These are phyloP conservation scores for Florisuga fusca DNA, from an alignment of 2,797 vertebrate species.

Conservation along the genomic window DNA sequence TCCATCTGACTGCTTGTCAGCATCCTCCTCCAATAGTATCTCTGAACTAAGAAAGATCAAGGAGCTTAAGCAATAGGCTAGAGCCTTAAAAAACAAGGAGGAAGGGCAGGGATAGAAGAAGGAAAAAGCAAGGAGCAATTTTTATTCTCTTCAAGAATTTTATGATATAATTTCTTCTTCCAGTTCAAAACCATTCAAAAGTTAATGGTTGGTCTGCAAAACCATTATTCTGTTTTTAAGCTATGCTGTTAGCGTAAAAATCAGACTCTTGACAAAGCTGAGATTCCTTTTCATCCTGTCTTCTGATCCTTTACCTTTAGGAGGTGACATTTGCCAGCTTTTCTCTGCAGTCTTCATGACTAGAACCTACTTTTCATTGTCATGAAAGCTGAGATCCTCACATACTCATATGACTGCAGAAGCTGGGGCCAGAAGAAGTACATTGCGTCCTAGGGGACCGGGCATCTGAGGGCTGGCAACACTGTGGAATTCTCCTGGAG, in stretches of 20 bases:
- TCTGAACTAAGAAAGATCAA: not conserved
- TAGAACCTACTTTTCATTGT: not conserved
- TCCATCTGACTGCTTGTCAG: not conserved
- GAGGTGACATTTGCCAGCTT: constrained; percentile 27
- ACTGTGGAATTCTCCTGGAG: not conserved
- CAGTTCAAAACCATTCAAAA: not conserved
- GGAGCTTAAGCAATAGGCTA: not conserved
- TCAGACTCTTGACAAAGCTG: not conserved
- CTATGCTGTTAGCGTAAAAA: not conserved
- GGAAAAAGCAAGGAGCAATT: not conserved
- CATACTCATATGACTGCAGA: constrained; percentile 13
- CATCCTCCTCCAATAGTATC: not conserved
- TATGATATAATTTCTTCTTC: not conserved
- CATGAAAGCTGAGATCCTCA: constrained; percentile 32
- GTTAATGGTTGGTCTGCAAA: not conserved
- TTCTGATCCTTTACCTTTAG: constrained; percentile 13
- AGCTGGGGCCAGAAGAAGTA: not conserved
- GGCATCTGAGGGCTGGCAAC: constrained; percentile 21
- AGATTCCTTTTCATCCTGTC: not conserved
- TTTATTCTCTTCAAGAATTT: not conserved
- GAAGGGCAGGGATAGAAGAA: not conserved
- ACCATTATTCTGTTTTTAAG: not conserved
- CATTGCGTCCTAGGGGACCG: not conserved
- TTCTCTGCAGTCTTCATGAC: not conserved
- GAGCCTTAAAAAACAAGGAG: not conserved